phyloP scores from a whole-genome alignment of 1,140 invertebrate genomes.

The Brevipalpus yothersi region DNA sequence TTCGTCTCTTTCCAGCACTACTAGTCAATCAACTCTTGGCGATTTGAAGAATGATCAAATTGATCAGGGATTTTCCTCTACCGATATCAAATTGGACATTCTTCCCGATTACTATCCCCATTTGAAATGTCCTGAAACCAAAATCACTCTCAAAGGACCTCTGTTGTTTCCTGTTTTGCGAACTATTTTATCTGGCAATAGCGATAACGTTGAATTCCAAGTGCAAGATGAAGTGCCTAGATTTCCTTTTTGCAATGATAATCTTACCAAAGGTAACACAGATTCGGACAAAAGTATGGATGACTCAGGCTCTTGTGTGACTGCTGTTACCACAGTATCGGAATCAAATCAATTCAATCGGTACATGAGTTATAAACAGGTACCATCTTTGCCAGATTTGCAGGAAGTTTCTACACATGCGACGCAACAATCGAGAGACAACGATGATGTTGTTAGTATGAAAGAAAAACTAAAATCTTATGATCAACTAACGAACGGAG shows the following conservation, averaged over 20 bases:
- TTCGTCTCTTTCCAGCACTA: too few relatives aligned
- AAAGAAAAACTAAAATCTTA: not conserved
- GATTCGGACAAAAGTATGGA: too few relatives aligned
- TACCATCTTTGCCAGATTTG: not conserved
- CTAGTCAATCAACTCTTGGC: too few relatives aligned
- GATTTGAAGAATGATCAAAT: too few relatives aligned
- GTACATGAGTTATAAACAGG: not conserved
- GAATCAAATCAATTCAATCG: not conserved
- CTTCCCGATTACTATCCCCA: slow-evolving; percentile 7
- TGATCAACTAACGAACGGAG: not conserved
- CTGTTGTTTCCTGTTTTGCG: slow-evolving; percentile 6
- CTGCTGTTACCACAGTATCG: too few relatives aligned
- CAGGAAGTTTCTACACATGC: not conserved
- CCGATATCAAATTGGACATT: slow-evolving; percentile 1
- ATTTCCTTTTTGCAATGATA: too few relatives aligned
- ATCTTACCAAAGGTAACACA: too few relatives aligned
- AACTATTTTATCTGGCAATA: not conserved
- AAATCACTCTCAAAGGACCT: slow-evolving; percentile 5
- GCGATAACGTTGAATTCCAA: slow-evolving; percentile 2
- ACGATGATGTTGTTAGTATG: not conserved
- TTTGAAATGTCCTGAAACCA: slow-evolving; percentile 1
- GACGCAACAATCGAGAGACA: not conserved
- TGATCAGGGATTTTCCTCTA: not conserved
- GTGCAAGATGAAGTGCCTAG: not conserved
- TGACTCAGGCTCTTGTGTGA: too few relatives aligned